Conservation (phyloP, 1,140 invertebrate genomes). For the Scaptomyza montana region DNA sequence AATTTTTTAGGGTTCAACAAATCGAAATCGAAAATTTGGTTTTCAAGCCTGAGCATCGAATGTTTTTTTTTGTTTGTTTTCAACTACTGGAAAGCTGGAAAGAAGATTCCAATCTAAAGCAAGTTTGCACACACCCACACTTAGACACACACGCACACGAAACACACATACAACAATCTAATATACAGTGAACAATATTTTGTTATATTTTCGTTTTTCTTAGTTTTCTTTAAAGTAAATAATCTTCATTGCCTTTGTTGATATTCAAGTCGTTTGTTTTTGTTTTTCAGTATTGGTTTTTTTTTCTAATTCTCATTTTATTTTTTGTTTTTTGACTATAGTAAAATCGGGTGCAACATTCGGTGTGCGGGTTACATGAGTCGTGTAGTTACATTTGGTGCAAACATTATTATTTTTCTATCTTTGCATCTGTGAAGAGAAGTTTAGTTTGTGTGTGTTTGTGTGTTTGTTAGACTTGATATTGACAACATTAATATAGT, state of each 20-base stretch:
- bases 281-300: constrained; percentile 9
- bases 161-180: constrained; percentile 30
- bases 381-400: constrained; percentile 1
- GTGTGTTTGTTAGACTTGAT: neutral
- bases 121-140: constrained; percentile 4
- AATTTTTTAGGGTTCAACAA: constrained; percentile 12
- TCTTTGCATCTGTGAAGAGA: constrained; percentile 6
- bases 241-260: constrained; percentile 48
- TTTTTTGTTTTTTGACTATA: constrained; percentile 2
- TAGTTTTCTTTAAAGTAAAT: constrained; percentile 42
- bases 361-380: constrained; percentile 13
- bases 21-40: constrained; percentile 16
- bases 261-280: constrained; percentile 24
- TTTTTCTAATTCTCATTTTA: constrained; percentile 11
- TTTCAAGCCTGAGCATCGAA: constrained; percentile 31
- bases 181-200: constrained; percentile 36
- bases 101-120: constrained; percentile 21
- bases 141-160: constrained; percentile 2
- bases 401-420: constrained; percentile 3
- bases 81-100: constrained; percentile 25
- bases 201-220: constrained; percentile 19
- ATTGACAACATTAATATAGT: no score
- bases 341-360: constrained; percentile 34
- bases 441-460: constrained; percentile 9
- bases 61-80: neutral